Percentiles rank a stretch among this genome's conserved stretches.
These are phyloP conservation scores for Sthenelais limicola DNA, from an alignment of 2,888 invertebrate genomes.

Conservation along the genomic window DNA sequence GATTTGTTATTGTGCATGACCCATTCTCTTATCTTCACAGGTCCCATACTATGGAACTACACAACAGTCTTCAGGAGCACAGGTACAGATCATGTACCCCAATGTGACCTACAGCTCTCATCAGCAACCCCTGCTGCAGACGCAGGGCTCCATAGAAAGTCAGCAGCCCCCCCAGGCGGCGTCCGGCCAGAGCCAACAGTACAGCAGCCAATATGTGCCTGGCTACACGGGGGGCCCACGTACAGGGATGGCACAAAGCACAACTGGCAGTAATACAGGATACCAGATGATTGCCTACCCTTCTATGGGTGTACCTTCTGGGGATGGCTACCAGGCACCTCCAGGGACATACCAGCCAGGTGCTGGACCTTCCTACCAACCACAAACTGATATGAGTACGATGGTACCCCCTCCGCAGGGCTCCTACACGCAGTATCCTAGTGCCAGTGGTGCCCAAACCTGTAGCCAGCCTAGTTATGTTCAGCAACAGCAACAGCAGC, in stretches of 20 bases:
- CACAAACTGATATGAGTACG: conserved; percentile 6
- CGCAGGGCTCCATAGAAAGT: conserved; percentile 22
- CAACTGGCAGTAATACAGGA: not conserved
- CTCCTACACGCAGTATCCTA: conserved; percentile 8
- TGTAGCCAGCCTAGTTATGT: conserved; percentile 12
- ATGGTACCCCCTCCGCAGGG: conserved; percentile 1
- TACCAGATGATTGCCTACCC: conserved; percentile 29
- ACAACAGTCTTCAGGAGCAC: not conserved
- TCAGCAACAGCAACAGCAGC: not conserved
- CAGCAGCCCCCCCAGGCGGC: conserved; percentile 18
- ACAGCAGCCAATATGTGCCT: conserved; percentile 5
- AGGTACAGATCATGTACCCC: conserved; percentile 35
- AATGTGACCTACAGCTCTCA: conserved; percentile 13
- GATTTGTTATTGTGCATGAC: not conserved
- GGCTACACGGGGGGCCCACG: conserved; percentile 4
- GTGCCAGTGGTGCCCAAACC: conserved; percentile 1
- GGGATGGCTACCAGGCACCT: conserved; percentile 43
- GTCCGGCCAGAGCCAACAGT: not conserved
- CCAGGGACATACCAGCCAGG: conserved; percentile 1
- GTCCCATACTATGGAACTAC: conserved; percentile 31
- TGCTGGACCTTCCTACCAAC: conserved; percentile 15
- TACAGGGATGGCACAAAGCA: not conserved
- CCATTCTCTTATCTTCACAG: too few species aligned
- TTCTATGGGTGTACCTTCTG: conserved; percentile 44
- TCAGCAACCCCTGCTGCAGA: conserved; percentile 13